Conservation (phyloP, 2,113 vertebrate species). For the Scomber colias region DNA sequence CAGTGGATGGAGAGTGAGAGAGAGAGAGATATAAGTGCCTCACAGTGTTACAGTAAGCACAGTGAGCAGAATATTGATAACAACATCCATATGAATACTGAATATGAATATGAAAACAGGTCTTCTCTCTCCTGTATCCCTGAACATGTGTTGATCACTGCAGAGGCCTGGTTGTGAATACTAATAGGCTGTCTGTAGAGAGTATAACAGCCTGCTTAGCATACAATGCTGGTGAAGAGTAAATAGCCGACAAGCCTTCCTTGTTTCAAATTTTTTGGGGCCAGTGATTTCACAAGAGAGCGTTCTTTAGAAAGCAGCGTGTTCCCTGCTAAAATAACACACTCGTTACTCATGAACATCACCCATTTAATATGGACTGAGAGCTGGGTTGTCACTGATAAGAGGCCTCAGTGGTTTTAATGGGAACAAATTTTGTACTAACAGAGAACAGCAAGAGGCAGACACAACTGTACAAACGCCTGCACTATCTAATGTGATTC, state of each 20-base stretch:
- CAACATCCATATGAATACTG: slow-evolving; percentile 25
- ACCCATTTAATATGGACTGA: background rate
- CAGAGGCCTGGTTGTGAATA: slow-evolving; percentile 70
- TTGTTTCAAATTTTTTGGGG: slow-evolving; percentile 14
- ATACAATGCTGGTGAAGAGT: slow-evolving; percentile 46
- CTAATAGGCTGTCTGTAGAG: slow-evolving; percentile 59
- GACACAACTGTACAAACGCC: background rate
- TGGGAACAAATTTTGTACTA: background rate
- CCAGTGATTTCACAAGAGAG: slow-evolving; percentile 28
- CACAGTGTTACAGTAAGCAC: slow-evolving; percentile 18
- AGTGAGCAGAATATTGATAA: slow-evolving; percentile 64
- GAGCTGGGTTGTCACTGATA: background rate
- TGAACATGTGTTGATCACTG: slow-evolving; percentile 68
- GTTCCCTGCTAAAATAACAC: slow-evolving; percentile 8
- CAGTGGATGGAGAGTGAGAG: background rate
- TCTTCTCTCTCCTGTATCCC: slow-evolving; percentile 35
- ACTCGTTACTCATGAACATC: slow-evolving; percentile 12
- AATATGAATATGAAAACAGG: slow-evolving; percentile 51
- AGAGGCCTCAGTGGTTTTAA: slow-evolving; percentile 2
- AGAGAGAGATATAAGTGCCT: slow-evolving; percentile 26
- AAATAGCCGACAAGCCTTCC: slow-evolving; percentile 16
- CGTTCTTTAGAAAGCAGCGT: slow-evolving; percentile 9
- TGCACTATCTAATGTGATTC: background rate
- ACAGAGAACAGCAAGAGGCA: slow-evolving; percentile 4
- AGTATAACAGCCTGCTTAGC: slow-evolving; percentile 52